Percentiles rank a stretch among this genome's conserved stretches.
Evolutionary conservation across 2,888 invertebrate genomes (phyloP).

Genomic region (Pimpla rufipes): DNA sequence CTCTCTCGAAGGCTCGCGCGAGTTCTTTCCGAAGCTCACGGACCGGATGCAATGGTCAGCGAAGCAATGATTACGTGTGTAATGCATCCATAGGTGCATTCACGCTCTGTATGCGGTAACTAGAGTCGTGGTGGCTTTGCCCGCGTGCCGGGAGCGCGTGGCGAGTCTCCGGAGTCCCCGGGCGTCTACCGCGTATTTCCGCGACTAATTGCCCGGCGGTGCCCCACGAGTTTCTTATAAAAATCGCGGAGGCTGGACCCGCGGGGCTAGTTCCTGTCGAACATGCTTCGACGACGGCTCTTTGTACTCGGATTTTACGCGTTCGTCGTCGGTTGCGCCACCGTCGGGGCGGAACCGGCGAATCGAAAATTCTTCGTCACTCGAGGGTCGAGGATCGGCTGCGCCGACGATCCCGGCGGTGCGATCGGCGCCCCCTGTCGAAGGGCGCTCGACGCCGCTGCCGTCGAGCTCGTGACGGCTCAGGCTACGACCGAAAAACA

Average conservation of each 20-base stretch:
- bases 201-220: conserved; percentile 62
- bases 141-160: background rate
- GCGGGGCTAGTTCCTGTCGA: conserved; percentile 78
- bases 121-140: conserved; percentile 51
- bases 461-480: conserved; percentile 16
- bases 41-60: conserved; percentile 75
- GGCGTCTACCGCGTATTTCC: conserved; percentile 7
- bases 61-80: conserved; percentile 78
- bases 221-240: conserved; percentile 76
- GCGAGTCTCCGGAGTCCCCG: background rate
- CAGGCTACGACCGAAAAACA: background rate
- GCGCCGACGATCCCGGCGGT: conserved; percentile 60
- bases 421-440: conserved; percentile 55
- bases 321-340: conserved; percentile 53
- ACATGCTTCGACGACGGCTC: conserved; percentile 81
- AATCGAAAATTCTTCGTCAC: conserved; percentile 64
- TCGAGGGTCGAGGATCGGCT: conserved; percentile 64
- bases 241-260: conserved; percentile 75
- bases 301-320: conserved; percentile 71
- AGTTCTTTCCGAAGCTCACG: conserved; percentile 52
- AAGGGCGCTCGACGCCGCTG: conserved; percentile 14
- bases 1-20: conserved; percentile 3
- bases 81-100: conserved; percentile 81
- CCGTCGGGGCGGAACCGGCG: conserved; percentile 55
- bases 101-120: conserved; percentile 85